Conservation (phyloP, 2,797 vertebrate genomes). For the Cossypha dichroa region DNA sequence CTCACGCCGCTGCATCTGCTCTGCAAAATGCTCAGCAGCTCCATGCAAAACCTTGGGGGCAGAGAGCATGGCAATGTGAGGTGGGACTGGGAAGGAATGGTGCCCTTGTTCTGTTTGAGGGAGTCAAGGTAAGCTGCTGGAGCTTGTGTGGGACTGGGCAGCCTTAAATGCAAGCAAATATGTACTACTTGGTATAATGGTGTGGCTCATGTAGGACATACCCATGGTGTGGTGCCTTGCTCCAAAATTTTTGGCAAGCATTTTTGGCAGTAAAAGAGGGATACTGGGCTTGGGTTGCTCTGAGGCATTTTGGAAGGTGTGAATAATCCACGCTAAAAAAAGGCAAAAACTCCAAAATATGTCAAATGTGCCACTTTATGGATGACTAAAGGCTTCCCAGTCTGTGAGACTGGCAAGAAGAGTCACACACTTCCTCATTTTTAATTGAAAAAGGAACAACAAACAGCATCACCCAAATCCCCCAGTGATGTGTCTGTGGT, state of each 20-base stretch:
- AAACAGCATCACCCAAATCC: rapidly evolving
- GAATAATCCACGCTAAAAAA: background rate
- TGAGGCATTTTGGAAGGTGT: background rate
- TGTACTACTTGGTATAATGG: background rate
- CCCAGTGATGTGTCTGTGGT: background rate
- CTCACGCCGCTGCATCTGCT: conserved; percentile 28
- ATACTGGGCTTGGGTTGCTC: background rate
- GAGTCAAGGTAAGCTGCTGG: background rate
- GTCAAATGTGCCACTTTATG: background rate
- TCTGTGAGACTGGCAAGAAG: background rate
- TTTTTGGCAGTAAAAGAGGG: background rate
- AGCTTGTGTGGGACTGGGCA: background rate
- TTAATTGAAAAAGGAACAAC: background rate
- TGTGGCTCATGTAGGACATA: background rate
- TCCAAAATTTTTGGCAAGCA: background rate
- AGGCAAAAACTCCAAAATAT: background rate
- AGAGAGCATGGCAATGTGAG: background rate
- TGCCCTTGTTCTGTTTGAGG: background rate
- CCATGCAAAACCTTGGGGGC: background rate
- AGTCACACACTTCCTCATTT: background rate
- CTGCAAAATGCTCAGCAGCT: background rate
- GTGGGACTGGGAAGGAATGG: background rate
- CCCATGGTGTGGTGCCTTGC: background rate
- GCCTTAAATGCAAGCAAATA: background rate
- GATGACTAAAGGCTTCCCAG: background rate